Evolutionary conservation across 1,140 invertebrate genomes (phyloP).

Genomic region (Macrotrachela quadricornifera): DNA sequence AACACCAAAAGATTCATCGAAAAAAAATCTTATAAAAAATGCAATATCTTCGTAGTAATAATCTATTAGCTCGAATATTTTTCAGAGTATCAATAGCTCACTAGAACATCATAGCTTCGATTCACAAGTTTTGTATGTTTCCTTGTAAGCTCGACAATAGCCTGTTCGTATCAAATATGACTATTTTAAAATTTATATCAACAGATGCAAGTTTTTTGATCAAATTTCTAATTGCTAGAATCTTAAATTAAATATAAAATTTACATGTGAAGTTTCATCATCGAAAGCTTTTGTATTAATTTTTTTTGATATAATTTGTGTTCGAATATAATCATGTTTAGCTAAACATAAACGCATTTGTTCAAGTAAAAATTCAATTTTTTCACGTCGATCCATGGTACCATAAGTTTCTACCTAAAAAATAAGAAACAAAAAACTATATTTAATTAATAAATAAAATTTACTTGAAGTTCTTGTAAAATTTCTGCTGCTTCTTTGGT

Average conservation of each 20-base stretch:
- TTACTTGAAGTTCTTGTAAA: slow-evolving; percentile 83
- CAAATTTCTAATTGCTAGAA: slow-evolving; percentile 14
- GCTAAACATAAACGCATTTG: slow-evolving; percentile 91
- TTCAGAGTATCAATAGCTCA: too few species aligned
- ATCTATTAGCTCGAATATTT: too few species aligned
- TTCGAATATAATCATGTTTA: slow-evolving; percentile 85
- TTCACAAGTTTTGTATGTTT: too few species aligned
- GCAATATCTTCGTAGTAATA: too few species aligned
- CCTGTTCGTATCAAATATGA: too few species aligned
- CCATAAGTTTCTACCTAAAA: slow-evolving; percentile 99
- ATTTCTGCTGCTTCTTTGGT: slow-evolving; percentile 68
- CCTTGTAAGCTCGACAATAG: too few species aligned
- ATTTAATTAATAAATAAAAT: too few species aligned
- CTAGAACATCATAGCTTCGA: too few species aligned
- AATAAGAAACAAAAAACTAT: too few species aligned
- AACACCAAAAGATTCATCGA: too few species aligned
- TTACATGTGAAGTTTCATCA: slow-evolving; percentile 41
- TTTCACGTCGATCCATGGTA: slow-evolving; percentile 92
- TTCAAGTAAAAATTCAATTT: slow-evolving; percentile 80
- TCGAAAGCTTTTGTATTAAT: slow-evolving; percentile 93
- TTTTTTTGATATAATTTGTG: slow-evolving; percentile 97
- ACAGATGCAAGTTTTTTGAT: slow-evolving; percentile 4
- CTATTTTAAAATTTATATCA: too few species aligned
- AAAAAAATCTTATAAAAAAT: too few species aligned
- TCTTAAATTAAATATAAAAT: slow-evolving; percentile 18